Conservation (phyloP, 2,113 vertebrate species). For the Lepus europaeus region DNA sequence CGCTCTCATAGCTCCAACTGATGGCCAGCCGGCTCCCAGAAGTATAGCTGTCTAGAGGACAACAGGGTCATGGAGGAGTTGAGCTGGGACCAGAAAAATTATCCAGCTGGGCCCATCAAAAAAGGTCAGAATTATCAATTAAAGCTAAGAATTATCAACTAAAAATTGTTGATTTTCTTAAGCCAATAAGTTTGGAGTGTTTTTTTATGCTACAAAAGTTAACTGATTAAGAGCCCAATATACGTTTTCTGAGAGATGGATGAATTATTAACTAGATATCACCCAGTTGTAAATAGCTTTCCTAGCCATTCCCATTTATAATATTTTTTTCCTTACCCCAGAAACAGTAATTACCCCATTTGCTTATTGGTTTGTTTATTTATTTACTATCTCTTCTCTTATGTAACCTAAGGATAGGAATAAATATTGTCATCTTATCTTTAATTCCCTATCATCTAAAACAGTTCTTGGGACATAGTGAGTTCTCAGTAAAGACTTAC, state of each 20-base stretch:
- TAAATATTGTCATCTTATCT: neutral
- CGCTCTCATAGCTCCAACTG: neutral
- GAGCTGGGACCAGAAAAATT: neutral
- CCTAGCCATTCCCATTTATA: neutral
- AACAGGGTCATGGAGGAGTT: neutral
- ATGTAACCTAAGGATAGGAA: neutral
- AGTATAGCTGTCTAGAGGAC: neutral
- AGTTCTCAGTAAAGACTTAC: slow-evolving; percentile 31
- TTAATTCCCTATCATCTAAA: neutral
- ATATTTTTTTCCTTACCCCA: neutral
- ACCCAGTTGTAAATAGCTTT: neutral
- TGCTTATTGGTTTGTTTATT: neutral
- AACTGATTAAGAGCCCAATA: neutral
- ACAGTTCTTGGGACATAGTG: neutral
- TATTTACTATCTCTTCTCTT: neutral
- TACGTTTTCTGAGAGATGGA: slow-evolving; percentile 55
- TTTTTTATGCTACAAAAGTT: slow-evolving; percentile 23
- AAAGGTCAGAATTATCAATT: slow-evolving; percentile 28
- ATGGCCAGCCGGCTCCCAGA: neutral
- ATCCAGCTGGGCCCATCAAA: neutral
- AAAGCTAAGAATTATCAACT: slow-evolving; percentile 34
- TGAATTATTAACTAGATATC: slow-evolving; percentile 24
- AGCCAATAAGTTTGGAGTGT: neutral
- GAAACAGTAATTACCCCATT: slow-evolving; percentile 29
- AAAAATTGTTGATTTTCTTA: slow-evolving; percentile 13